These are phyloP conservation scores for Erebia palarica DNA, from an alignment of 2,888 invertebrate species.

Conservation along the genomic window DNA sequence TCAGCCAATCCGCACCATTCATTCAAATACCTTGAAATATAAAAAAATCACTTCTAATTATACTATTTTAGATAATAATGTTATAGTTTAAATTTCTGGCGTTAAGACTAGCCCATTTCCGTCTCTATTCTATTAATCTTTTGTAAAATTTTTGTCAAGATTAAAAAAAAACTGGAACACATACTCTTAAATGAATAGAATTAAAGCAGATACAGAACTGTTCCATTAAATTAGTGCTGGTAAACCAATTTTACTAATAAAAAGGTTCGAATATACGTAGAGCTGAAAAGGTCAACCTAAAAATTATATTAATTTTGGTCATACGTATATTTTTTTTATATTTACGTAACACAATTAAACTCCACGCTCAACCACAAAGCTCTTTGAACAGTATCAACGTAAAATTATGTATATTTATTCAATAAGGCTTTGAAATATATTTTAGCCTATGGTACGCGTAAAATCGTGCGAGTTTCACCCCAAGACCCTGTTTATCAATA, in stretches of 20 bases:
- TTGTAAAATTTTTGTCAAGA: too few relatives aligned
- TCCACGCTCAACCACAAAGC: slow-evolving; percentile 27
- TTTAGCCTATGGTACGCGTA: slow-evolving; percentile 27
- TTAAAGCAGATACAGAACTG: background rate
- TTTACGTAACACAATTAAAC: slow-evolving; percentile 22
- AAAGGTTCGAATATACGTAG: background rate
- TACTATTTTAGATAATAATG: background rate
- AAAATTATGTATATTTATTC: slow-evolving; percentile 43
- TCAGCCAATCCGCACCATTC: too few relatives aligned
- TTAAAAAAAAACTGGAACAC: too few relatives aligned
- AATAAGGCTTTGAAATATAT: slow-evolving; percentile 39
- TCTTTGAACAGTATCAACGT: slow-evolving; percentile 34
- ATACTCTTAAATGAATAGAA: background rate
- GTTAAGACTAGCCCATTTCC: too few relatives aligned
- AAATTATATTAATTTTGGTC: background rate
- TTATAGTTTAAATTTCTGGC: too few relatives aligned
- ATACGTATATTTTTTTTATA: slow-evolving; percentile 7
- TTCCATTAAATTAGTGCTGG: background rate
- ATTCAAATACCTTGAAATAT: too few relatives aligned
- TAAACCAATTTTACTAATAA: background rate
- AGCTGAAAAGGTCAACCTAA: background rate
- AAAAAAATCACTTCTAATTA: background rate
- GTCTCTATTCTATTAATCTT: too few relatives aligned
- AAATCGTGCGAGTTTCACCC: slow-evolving; percentile 31
- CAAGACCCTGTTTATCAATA: background rate